phyloP scores from a whole-genome alignment of 2,888 invertebrate species.

The Antheraea assamensis region DNA sequence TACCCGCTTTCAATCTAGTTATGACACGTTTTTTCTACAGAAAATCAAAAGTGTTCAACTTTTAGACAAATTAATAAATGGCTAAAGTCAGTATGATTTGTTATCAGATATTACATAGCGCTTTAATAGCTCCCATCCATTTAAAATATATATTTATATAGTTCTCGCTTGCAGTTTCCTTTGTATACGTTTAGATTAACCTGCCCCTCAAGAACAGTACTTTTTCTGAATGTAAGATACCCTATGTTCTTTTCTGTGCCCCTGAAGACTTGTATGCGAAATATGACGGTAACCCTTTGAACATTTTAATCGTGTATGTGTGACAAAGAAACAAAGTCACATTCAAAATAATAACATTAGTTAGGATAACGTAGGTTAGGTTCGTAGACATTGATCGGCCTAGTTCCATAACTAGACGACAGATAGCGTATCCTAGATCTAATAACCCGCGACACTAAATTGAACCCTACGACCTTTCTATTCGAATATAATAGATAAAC shows the following conservation, averaged over 20 bases:
- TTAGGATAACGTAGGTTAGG: neutral
- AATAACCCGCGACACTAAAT: neutral
- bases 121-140: neutral
- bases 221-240: no score
- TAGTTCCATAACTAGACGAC: neutral
- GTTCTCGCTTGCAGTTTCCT: no score
- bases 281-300: no score
- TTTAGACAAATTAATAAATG: neutral
- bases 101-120: neutral
- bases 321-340: no score
- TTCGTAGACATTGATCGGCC: neutral
- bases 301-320: no score
- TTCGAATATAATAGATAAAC: neutral
- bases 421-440: conserved; percentile 1
- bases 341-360: neutral
- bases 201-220: no score
- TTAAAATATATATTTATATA: neutral
- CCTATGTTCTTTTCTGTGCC: no score
- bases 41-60: no score
- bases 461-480: neutral
- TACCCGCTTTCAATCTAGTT: no score
- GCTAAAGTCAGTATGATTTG: neutral
- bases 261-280: no score
- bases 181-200: no score
- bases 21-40: no score